Base-by-base conservation (phyloP, 2,888 invertebrate species). In the Xestobium rufovillosum region DNA sequence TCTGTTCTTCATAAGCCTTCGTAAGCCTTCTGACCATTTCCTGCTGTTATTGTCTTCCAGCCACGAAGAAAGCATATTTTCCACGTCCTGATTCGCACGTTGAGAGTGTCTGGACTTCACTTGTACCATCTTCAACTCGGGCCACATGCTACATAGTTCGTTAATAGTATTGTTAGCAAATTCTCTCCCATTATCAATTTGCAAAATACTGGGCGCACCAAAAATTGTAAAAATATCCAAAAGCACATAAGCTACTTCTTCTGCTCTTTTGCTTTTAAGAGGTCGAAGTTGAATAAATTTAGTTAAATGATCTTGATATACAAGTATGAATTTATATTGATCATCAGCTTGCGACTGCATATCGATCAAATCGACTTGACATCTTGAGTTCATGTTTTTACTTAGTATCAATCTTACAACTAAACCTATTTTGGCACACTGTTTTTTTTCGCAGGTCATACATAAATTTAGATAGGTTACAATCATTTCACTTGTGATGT, bases 1-100 rank as follows among this genome's bases (percentile, higher is more conserved):
- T 46, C 49, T 45, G 42, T 66, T 67, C 53, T 67, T 66, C 58
- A 56, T 59, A 35, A 61, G 50, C 44, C 65, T 63, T 25, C 46
- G 34, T 37, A 64, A 43, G 10, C 62, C 65, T 47, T 62, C 53
- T 9, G 56, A 56, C 65, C 63, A 66, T 41, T 59, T 55, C 27
- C 29, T 51, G 2, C 49, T 53, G 3, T 55, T 46, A 29, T 62
- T 59, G 26, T 51, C 49, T 23, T 48, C 41, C 55, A 66, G 43
- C 65, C 64, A 67, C 1, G 59, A 13, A 34, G 30, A 16, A n/a
- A 49, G 31, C 53, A 62, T 63, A 23, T 60, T 59, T 47, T 60
- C 44, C 10, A 63, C 49, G 41, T 60, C 61, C 43, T 59, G 57
- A 34, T 60, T 60, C 4, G 54, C 51, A 28, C 57, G 41, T 42